These are phyloP conservation scores for Helarctos malayanus DNA, from an alignment of 2,797 vertebrate species.

Conservation along the genomic window DNA sequence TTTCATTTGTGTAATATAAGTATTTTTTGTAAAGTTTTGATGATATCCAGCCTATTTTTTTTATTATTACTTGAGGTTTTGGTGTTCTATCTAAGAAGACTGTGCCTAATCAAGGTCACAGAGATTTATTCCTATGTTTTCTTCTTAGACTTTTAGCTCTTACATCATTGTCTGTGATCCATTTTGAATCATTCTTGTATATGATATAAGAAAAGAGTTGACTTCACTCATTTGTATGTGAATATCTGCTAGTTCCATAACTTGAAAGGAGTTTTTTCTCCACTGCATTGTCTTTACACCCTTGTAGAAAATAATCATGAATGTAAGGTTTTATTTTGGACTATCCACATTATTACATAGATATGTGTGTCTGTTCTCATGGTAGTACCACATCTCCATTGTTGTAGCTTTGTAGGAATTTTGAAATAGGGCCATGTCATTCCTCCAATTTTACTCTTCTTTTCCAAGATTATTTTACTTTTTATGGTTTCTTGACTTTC, in stretches of 20 bases:
- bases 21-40: not conserved
- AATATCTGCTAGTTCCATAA: not conserved
- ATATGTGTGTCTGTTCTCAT: not conserved
- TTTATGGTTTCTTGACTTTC: not conserved
- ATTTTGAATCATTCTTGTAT: not conserved
- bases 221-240: not conserved
- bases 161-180: not conserved
- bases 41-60: not conserved
- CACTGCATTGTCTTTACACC: not conserved
- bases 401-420: not conserved
- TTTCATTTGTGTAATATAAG: not conserved
- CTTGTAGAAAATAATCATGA: not conserved
- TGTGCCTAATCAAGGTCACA: not conserved
- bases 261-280: not conserved
- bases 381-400: not conserved
- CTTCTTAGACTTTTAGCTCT: not conserved
- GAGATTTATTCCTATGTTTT: not conserved
- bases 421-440: not conserved
- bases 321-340: not conserved
- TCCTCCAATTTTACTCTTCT: not conserved
- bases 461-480: not conserved
- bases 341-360: not conserved
- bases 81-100: not conserved
- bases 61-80: not conserved
- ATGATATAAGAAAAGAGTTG: not conserved